Evolutionary conservation across 2,797 vertebrate genomes (phyloP), one percentile per base, ranked within the genome.

Genomic region (Argyrosomus regius): DNA sequence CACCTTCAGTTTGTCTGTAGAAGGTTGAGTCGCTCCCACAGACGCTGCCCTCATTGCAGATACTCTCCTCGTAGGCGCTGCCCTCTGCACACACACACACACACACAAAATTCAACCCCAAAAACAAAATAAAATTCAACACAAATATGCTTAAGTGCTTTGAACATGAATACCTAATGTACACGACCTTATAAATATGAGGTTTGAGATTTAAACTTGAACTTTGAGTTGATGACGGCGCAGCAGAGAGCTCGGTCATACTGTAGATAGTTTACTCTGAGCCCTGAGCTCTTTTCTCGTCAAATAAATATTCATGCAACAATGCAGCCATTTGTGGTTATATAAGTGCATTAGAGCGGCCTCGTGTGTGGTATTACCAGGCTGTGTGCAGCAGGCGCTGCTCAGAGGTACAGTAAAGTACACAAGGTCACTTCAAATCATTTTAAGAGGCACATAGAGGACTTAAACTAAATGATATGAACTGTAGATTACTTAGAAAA

Each of bases 1-100:
- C 88, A 99, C 98, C 98, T 97, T 98, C 95, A 69, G 93, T 96
- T 85, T 99, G 97, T 85, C 91, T 95, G 91, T 97, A 98, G 92
- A 98, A 98, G 0, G 96, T 93, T 5, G 97, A 96, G 89, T 99
- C 98, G 13, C 97, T 98, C 81, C 96, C 96, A 77, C 96, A 97
- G 85, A 97, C 6, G 73, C 96, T 98, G 88, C 94, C 96, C 26
- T 95, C 95, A 90, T 94, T 94, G 92, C 96, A 96, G 90, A 96
- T 72, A 85, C 96, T 97, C 73, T 97, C 96, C 77, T 97, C 97
- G 71, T 93, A 96, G 79, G 93, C 84, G 67, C 95, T 96, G 93
- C 95, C 96, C 81, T 97, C 97, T 97, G 88, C 54, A 70, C 67
- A 66, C 52, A 75, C 22, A 75, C 46, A 76, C 31, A 31, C 28